Conservation (phyloP, 1,140 invertebrate species). For the Drosophila nikananu region DNA sequence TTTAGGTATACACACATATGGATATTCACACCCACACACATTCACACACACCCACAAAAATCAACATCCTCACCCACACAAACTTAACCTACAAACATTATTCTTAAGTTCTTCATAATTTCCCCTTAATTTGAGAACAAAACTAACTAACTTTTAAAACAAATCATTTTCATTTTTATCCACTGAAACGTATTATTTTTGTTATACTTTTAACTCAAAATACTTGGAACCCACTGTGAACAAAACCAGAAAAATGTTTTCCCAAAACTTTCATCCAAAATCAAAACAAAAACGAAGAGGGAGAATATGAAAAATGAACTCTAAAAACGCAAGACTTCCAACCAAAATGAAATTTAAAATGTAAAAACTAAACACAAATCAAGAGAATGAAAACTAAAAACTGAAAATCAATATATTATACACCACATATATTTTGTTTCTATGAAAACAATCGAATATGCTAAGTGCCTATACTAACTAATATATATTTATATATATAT, state of each 20-base stretch:
- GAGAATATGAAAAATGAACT: slow-evolving; percentile 49
- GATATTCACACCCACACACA: slow-evolving; percentile 45
- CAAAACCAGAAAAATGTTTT: slow-evolving; percentile 29
- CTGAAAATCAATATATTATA: slow-evolving; percentile 53
- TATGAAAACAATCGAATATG: slow-evolving; percentile 83
- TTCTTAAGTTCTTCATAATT: slow-evolving; percentile 14
- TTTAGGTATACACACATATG: slow-evolving; percentile 47
- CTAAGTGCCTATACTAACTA: slow-evolving; percentile 82
- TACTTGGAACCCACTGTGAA: slow-evolving; percentile 43
- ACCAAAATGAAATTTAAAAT: slow-evolving; percentile 59
- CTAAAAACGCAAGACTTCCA: slow-evolving; percentile 65
- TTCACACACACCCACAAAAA: slow-evolving; percentile 26
- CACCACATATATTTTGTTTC: slow-evolving; percentile 76
- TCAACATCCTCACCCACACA: slow-evolving; percentile 35
- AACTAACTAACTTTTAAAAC: slow-evolving; percentile 24
- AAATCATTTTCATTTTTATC: slow-evolving; percentile 11
- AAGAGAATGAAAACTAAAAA: slow-evolving; percentile 41
- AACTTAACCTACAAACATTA: slow-evolving; percentile 4
- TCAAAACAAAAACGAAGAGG: slow-evolving; percentile 26
- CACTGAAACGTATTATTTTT: slow-evolving; percentile 23
- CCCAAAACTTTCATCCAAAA: slow-evolving; percentile 38
- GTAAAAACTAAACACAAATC: slow-evolving; percentile 26
- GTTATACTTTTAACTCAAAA: slow-evolving; percentile 6
- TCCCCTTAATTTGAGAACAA: slow-evolving; percentile 30
- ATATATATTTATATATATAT: slow-evolving; percentile 40